These are phyloP conservation scores for Podiceps cristatus DNA, from an alignment of 2,113 vertebrate species.

Conservation along the genomic window DNA sequence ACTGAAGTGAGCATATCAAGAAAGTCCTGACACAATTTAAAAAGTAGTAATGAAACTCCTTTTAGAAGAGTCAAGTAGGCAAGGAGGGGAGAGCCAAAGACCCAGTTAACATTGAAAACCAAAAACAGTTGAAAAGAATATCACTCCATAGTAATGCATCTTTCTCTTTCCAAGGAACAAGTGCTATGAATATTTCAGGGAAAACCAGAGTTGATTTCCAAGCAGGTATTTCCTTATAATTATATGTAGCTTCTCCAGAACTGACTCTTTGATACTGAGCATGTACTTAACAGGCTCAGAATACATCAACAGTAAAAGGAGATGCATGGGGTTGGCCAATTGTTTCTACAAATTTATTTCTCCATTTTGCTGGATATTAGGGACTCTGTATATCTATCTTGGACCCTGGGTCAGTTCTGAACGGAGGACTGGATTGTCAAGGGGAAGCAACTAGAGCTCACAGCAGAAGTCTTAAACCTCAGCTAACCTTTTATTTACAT, in stretches of 20 bases:
- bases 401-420: neutral
- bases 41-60: neutral
- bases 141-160: neutral
- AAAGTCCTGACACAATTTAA: neutral
- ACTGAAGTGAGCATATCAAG: neutral
- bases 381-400: neutral
- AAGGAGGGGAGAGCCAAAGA: neutral
- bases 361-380: neutral
- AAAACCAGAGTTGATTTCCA: neutral
- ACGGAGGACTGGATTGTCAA: neutral
- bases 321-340: neutral
- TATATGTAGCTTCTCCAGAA: neutral
- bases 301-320: neutral
- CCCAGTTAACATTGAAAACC: neutral
- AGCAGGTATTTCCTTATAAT: neutral
- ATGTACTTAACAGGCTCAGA: neutral
- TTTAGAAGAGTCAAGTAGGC: neutral
- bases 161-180: neutral
- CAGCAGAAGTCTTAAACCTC: neutral
- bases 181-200: neutral
- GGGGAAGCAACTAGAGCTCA: neutral
- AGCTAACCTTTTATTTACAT: neutral
- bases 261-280: neutral
- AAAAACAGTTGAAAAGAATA: neutral
- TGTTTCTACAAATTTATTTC: neutral